These are phyloP conservation scores for Exocentrus adspersus DNA, from an alignment of 2,888 invertebrate genomes.

Conservation along the genomic window DNA sequence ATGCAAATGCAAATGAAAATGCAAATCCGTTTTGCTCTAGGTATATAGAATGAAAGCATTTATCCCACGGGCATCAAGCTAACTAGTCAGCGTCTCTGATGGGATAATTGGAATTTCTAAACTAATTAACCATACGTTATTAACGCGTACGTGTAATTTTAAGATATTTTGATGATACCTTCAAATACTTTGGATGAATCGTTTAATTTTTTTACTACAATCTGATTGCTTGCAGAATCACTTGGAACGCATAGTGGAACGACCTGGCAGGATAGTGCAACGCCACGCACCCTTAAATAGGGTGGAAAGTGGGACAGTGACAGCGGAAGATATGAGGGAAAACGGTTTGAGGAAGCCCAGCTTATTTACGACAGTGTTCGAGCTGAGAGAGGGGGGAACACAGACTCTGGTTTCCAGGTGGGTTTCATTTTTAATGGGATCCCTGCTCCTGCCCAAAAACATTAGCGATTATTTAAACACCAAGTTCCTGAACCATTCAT, in stretches of 20 bases:
- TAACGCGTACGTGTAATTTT: too few relatives aligned
- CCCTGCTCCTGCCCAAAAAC: background rate
- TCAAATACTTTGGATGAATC: too few relatives aligned
- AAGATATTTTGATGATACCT: too few relatives aligned
- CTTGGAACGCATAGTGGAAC: slow-evolving; percentile 86
- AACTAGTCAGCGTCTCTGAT: background rate
- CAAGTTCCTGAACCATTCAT: background rate
- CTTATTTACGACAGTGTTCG: slow-evolving; percentile 87
- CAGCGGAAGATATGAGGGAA: slow-evolving; percentile 73
- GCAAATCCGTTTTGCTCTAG: background rate
- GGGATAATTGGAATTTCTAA: too few relatives aligned
- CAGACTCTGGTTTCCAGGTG: slow-evolving; percentile 71
- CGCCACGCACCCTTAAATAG: slow-evolving; percentile 61
- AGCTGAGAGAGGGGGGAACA: slow-evolving; percentile 77
- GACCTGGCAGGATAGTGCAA: slow-evolving; percentile 72
- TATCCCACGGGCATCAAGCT: background rate
- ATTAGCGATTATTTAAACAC: background rate
- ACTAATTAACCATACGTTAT: too few relatives aligned
- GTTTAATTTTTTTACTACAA: too few relatives aligned
- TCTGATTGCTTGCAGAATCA: slow-evolving; percentile 74
- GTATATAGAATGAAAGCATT: background rate
- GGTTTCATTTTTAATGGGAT: slow-evolving; percentile 35
- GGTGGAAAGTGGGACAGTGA: slow-evolving; percentile 71
- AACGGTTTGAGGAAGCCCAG: slow-evolving; percentile 64
- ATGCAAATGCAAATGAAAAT: slow-evolving; percentile 1